Evolutionary conservation across 2,888 invertebrate species (phyloP), one percentile per base, ranked within the genome.

Genomic region (Caenorhabditis doughertyi): DNA sequence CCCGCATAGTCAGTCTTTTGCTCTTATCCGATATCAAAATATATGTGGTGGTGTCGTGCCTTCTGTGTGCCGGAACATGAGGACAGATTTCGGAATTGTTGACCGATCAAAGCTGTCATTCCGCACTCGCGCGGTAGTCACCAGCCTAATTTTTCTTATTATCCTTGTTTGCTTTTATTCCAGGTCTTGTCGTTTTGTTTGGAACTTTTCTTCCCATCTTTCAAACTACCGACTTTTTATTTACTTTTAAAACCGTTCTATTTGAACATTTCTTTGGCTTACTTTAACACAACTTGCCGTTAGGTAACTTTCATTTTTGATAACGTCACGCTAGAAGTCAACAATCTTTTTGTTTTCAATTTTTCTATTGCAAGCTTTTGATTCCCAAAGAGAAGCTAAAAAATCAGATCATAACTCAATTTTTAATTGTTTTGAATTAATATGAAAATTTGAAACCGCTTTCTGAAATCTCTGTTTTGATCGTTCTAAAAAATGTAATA

Each of bases 21-120:
- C 77, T 77, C 68, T 68, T 77, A 77, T 77, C 77, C 77, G 60
- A 77, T 77, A 68, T 68, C 77, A 77, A 77, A 77, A 77, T 77
- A 77, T 62, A 55, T 58, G 55, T 67, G 65, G 76, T 49, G 77
- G 68, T 68, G 65, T 65, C 65, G 65, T 77, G 77, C 77, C 68
- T 77, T 53, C 77, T 58, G 77, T 77, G 55, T 68, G 77, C 77
- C 77, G 77, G 77, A 77, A 77, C 68, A 77, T 56, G 62, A 55
- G 62, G 77, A 77, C 77, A 68, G 77, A 77, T 77, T 68, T 77
- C 77, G 77, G 77, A 76, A 74, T 53, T 77, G 77, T 77, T 77
- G 77, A 77, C 77, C 77, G 62, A 77, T 77, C 77, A 62, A 77
- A 77, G 68, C 77, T 77, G 77, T 77, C 77, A 77, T 77, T 44